These are phyloP conservation scores for Platycheirus rosarum DNA, from an alignment of 2,888 invertebrate genomes.

Conservation along the genomic window DNA sequence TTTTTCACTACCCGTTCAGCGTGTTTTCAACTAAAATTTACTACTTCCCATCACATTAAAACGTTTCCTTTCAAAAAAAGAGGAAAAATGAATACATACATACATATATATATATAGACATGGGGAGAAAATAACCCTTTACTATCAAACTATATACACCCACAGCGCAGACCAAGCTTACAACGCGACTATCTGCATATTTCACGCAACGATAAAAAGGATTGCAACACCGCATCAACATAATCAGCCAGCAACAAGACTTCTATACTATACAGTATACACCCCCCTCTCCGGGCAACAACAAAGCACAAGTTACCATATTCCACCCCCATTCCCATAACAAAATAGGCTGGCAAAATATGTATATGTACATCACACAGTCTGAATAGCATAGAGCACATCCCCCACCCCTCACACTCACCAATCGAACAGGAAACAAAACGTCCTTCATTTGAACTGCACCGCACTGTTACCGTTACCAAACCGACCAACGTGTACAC, in stretches of 20 bases:
- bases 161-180: slow-evolving; percentile 42
- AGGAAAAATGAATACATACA: neutral
- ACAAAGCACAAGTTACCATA: slow-evolving; percentile 15
- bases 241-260: slow-evolving; percentile 66
- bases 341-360: slow-evolving; percentile 42
- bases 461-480: slow-evolving; percentile 55
- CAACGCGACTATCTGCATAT: slow-evolving; percentile 66
- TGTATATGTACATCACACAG: slow-evolving; percentile 32
- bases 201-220: slow-evolving; percentile 71
- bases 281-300: neutral
- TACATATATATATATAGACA: neutral
- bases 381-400: slow-evolving; percentile 5
- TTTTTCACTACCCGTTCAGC: slow-evolving; percentile 2
- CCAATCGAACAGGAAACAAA: slow-evolving; percentile 57
- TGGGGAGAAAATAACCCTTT: neutral
- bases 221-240: slow-evolving; percentile 71
- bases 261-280: slow-evolving; percentile 4
- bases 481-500: slow-evolving; percentile 44
- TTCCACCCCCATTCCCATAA: slow-evolving; percentile 16
- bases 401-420: too few species aligned
- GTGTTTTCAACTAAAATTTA: slow-evolving; percentile 37
- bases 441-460: slow-evolving; percentile 61
- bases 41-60: slow-evolving; percentile 51
- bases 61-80: slow-evolving; percentile 40
- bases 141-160: slow-evolving; percentile 4